phyloP scores from a whole-genome alignment of 2,797 vertebrate genomes.

The Urophycis tenuis region DNA sequence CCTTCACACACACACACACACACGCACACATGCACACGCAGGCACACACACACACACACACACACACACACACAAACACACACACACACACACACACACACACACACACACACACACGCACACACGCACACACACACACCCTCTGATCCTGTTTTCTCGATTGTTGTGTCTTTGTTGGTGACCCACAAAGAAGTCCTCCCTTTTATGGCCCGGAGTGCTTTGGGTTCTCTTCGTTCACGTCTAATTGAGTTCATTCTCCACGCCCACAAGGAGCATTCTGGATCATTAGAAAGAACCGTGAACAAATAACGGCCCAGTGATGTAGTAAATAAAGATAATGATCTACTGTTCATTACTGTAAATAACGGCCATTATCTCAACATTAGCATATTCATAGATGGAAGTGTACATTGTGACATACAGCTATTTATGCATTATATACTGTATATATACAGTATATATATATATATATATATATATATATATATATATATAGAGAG shows the following conservation, averaged over 20 bases:
- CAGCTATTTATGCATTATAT: no score
- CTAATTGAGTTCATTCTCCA: constrained; percentile 1
- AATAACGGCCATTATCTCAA: neutral
- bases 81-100: no score
- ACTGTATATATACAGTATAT: no score
- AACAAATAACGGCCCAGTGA: neutral
- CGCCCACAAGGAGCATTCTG: neutral
- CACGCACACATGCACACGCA: no score
- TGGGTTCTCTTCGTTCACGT: neutral
- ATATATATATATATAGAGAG: no score
- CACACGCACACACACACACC: no score
- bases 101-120: no score
- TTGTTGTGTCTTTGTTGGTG: neutral
- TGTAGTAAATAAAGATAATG: neutral
- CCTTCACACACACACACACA: no score
- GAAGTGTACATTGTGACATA: no score
- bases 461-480: no score
- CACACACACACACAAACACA: no score
- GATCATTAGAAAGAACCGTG: constrained; percentile 10
- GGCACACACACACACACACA: no score
- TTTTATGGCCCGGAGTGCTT: neutral
- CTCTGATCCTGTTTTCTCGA: constrained; percentile 42
- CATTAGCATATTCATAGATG: neutral
- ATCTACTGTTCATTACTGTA: neutral
- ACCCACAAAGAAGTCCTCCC: neutral